A percentile compares a stretch with the other conserved stretches of the same genome.
These are phyloP conservation scores for Hemistola chrysoprasaria DNA, from an alignment of 2,888 invertebrate genomes.

Conservation along the genomic window DNA sequence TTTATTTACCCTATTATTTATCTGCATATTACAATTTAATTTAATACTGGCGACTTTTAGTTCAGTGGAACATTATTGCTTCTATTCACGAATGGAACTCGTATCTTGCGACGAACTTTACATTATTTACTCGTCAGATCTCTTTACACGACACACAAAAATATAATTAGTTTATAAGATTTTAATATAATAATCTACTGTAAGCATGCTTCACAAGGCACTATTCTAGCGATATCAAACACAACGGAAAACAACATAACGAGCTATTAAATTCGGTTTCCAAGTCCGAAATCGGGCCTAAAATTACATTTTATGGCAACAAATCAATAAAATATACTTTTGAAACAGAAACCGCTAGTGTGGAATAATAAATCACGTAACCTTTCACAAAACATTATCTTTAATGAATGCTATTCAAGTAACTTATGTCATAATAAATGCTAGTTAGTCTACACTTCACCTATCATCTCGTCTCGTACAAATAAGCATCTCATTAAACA, in stretches of 20 bases:
- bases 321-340: slow-evolving; percentile 57
- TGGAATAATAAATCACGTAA: slow-evolving; percentile 50
- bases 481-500: slow-evolving; percentile 52
- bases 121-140: slow-evolving; percentile 39
- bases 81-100: slow-evolving; percentile 53
- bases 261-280: slow-evolving; percentile 78
- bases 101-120: slow-evolving; percentile 32
- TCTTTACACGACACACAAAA: slow-evolving; percentile 66
- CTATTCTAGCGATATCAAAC: slow-evolving; percentile 78
- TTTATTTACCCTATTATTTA: slow-evolving; percentile 46
- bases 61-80: slow-evolving; percentile 71
- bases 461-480: slow-evolving; percentile 37
- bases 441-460: slow-evolving; percentile 41
- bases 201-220: slow-evolving; percentile 80
- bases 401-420: slow-evolving; percentile 37
- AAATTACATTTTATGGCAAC: slow-evolving; percentile 70
- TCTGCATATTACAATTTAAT: slow-evolving; percentile 45
- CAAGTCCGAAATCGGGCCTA: slow-evolving; percentile 69
- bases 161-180: slow-evolving; percentile 53
- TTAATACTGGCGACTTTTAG: slow-evolving; percentile 64
- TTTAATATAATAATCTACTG: slow-evolving; percentile 47
- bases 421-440: slow-evolving; percentile 28
- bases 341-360: slow-evolving; percentile 46
- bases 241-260: slow-evolving; percentile 55
- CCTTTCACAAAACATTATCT: slow-evolving; percentile 31